Base-by-base conservation (phyloP, 1,140 invertebrate species). In the Spodoptera litura region DNA sequence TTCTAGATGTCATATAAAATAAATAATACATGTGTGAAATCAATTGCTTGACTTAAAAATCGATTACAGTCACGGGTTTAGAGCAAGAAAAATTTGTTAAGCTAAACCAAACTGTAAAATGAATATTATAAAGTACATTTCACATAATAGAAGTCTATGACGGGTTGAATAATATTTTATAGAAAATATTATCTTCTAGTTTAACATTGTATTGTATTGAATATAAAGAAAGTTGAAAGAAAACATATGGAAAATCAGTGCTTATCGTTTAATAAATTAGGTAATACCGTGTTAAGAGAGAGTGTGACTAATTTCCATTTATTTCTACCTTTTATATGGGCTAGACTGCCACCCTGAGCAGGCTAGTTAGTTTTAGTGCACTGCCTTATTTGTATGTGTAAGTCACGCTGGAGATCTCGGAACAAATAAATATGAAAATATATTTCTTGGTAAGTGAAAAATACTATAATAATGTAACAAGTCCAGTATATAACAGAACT, bases 231-330 rank as follows among this genome's bases (percentile, higher is more conserved):
- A 53, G 12, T 27, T 70, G 2, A 52, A 70, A 70, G 12, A 53
- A 70, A n/a, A 70, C 66, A 70, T 27, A 25, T 6, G 11, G 25
- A 53, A n/a, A 31, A 70, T 31, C 66, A 53, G 49, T 15, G 20
- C 49, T 70, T 70, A 70, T 53, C 66, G 25, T 13, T 49, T 8
- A 52, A 68, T 52, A 68, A 68, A 52, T 68, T 53, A 53, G 51
- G 49, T n/a, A 70, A n/a, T 52, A 27, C 10, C 20, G 13, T 70
- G 66, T 70, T 70, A 27, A 4, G 9, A 6, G 49, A 38, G 49
- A 53, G 20, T 49, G 66, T 70, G 20, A 12, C 44, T 6, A 70
- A 70, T 27, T 4, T 12, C 44, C 13, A 70, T 53, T 70, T 70
- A 27, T 52, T 68, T 68, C 49, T 31, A 53, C 11, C 49, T 5